Percentiles rank a stretch among this genome's conserved stretches.
These are phyloP conservation scores for Pyrocoelia pectoralis DNA, from an alignment of 2,888 invertebrate genomes.

Conservation along the genomic window DNA sequence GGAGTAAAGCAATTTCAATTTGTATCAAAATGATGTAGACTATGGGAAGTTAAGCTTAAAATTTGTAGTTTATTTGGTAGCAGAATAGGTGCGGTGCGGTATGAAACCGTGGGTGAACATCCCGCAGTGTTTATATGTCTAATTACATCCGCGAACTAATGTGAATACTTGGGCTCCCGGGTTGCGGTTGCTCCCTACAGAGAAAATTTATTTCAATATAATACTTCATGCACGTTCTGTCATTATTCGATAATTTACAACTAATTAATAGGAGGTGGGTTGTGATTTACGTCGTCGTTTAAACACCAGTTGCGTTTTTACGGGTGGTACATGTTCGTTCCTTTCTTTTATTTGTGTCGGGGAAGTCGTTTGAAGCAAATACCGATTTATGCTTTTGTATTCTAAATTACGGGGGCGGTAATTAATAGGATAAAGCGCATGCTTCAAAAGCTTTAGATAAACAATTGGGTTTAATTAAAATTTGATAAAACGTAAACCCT, in stretches of 20 bases:
- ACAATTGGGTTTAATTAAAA: constrained; percentile 36
- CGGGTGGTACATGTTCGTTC: not conserved
- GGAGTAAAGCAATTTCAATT: constrained; percentile 6
- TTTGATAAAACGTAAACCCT: constrained; percentile 36
- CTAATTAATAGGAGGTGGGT: constrained; percentile 50
- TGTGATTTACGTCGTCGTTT: constrained; percentile 38
- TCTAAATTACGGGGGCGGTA: constrained; percentile 19
- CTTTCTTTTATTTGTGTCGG: not conserved
- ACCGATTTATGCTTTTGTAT: constrained; percentile 24
- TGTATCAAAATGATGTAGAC: not conserved
- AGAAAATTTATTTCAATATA: constrained; percentile 51
- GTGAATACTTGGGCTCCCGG: constrained; percentile 45
- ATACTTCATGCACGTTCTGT: constrained; percentile 48
- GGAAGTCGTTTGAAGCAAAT: constrained; percentile 11
- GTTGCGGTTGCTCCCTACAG: constrained; percentile 41
- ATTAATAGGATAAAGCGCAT: constrained; percentile 24
- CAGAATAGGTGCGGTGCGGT: constrained; percentile 26
- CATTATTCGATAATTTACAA: constrained; percentile 52
- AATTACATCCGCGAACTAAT: constrained; percentile 47
- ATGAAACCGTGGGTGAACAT: constrained; percentile 40
- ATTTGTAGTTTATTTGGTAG: constrained; percentile 8
- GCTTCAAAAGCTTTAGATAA: constrained; percentile 26
- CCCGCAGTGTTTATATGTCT: constrained; percentile 46
- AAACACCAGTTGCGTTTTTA: constrained; percentile 29
- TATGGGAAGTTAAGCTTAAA: not conserved